These are phyloP conservation scores for Avahi laniger DNA, from an alignment of 2,797 vertebrate species.

Conservation along the genomic window DNA sequence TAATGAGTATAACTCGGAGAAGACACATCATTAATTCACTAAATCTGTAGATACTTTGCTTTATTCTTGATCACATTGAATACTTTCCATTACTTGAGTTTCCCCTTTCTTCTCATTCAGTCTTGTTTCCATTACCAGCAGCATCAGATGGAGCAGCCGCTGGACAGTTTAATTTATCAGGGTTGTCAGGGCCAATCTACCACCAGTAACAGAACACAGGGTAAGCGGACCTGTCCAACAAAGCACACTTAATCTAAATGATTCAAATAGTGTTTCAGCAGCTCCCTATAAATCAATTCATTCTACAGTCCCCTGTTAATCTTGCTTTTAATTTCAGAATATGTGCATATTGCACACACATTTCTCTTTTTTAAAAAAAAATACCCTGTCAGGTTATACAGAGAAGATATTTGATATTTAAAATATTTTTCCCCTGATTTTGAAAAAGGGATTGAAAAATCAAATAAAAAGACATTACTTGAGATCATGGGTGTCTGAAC, in stretches of 20 bases:
- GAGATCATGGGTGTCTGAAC: background rate
- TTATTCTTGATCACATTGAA: background rate
- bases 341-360: background rate
- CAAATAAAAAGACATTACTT: background rate
- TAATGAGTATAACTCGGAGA: too few relatives aligned
- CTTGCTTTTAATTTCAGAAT: conserved; percentile 46
- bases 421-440: conserved; percentile 31
- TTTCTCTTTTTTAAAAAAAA: conserved; percentile 44
- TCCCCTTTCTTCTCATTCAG: background rate
- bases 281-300: conserved; percentile 33
- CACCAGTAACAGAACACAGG: background rate
- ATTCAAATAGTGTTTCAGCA: conserved; percentile 53
- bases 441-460: background rate
- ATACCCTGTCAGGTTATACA: background rate
- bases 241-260: conserved; percentile 62
- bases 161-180: conserved; percentile 75
- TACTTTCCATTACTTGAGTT: background rate
- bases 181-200: conserved; percentile 66
- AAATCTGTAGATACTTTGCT: background rate
- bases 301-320: background rate
- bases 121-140: fast-evolving
- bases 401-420: conserved; percentile 13
- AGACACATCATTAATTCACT: background rate
- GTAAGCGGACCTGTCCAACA: conserved; percentile 24
- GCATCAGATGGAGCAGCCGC: background rate